Evolutionary conservation across 2,888 invertebrate genomes (phyloP), one percentile per base, ranked within the genome.

Genomic region (Heliconius charithonia): DNA sequence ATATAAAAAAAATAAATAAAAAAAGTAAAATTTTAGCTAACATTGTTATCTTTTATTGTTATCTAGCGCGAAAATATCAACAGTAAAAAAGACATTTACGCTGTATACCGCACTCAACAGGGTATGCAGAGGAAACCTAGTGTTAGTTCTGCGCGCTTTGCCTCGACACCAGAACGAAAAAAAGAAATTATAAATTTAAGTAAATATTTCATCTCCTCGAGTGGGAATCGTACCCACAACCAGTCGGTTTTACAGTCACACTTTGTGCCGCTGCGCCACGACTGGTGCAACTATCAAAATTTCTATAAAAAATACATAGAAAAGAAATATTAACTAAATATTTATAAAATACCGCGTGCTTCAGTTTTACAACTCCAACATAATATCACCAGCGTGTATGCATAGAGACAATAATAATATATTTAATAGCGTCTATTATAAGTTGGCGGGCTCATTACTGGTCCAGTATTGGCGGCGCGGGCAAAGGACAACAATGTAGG

Each of bases 401-500:
- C 71, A 72, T 72, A 56, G 51, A 32, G 56, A 72, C 59, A 72
- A 72, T 72, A 72, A 74, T 65, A 74, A 78, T 63, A 76, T 75
- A 83, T 87, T 87, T 89, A 85, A 88, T 86, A 84, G 83, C 83
- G 80, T 81, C 79, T 83, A 87, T 90, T 89, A 91, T 90, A 87
- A 89, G 85, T 85, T 86, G 82, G 86, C 86, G 79, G 76, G 87
- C 84, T 89, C 87, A 87, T 91, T 90, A 89, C 81, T 85, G 86
- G 82, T 83, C 85, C 84, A 85, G 83, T 84, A 85, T 85, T 81
- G 84, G 85, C 86, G 86, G 87, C 82, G 76, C 76, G 77, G 66
- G 77, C 83, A 86, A 85, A 87, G 85, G 79, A 78, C 78, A 82
- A 91, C 90, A 91, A 88, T 89, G 91, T 92, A 89, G 84, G 83